phyloP scores from a whole-genome alignment of 2,113 vertebrate species.

The Calypte anna region DNA sequence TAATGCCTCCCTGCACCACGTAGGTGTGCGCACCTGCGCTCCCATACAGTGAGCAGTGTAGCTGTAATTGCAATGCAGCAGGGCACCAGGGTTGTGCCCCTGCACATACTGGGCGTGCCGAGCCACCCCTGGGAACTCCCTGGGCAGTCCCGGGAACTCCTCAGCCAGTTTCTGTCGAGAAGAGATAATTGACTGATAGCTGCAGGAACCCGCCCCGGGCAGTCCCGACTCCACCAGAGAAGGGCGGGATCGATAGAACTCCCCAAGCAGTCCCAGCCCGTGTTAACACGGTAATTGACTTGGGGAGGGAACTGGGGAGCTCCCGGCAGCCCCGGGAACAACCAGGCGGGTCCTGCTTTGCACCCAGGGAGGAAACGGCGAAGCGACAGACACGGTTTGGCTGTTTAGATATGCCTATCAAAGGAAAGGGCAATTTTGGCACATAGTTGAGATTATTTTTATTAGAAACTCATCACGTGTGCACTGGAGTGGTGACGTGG shows the following conservation, averaged over 20 bases:
- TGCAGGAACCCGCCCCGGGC: neutral
- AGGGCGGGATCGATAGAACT: neutral
- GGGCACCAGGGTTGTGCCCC: neutral
- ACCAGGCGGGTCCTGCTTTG: neutral
- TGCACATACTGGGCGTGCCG: neutral
- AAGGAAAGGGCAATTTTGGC: neutral
- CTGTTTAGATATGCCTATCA: neutral
- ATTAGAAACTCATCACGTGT: neutral
- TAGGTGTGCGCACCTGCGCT: rapidly evolving
- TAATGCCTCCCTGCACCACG: neutral
- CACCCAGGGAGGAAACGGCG: neutral
- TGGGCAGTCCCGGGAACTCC: constrained; percentile 58
- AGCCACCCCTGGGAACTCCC: constrained; percentile 43
- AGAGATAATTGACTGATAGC: constrained; percentile 31
- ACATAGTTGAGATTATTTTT: neutral
- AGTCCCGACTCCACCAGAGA: neutral
- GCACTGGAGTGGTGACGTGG: neutral
- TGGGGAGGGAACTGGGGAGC: neutral
- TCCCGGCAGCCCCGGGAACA: neutral
- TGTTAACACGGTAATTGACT: neutral
- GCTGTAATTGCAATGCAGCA: neutral
- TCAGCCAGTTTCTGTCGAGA: constrained; percentile 43
- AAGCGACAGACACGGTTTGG: neutral
- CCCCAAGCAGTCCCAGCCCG: neutral
- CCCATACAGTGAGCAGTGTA: rapidly evolving